These are phyloP conservation scores for Stegana nigrithorax DNA, from an alignment of 2,888 invertebrate species.

Conservation along the genomic window DNA sequence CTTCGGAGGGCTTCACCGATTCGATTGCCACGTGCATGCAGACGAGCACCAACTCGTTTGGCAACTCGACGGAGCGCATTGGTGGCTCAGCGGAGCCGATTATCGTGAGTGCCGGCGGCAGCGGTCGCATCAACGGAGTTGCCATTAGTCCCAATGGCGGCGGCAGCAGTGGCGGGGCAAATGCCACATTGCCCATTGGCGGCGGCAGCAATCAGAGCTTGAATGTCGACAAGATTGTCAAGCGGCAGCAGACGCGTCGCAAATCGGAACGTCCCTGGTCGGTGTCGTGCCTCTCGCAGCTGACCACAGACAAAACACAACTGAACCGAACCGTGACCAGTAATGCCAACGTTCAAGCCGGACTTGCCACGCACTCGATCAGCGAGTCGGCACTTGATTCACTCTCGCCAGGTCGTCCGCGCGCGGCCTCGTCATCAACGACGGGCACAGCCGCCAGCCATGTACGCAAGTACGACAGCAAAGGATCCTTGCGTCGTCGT, in stretches of 20 bases:
- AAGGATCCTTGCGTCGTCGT: constrained; percentile 66
- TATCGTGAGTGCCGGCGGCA: constrained; percentile 44
- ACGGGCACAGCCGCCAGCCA: constrained; percentile 44
- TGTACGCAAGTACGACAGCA: constrained; percentile 64
- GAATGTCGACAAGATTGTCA: constrained; percentile 71
- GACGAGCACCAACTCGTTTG: constrained; percentile 69
- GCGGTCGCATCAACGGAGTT: constrained; percentile 18
- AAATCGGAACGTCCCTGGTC: constrained; percentile 82
- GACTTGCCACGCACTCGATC: constrained; percentile 79
- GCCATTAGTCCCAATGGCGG: constrained; percentile 10
- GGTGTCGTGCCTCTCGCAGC: constrained; percentile 85
- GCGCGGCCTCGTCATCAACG: constrained; percentile 52
- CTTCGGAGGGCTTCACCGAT: constrained; percentile 82
- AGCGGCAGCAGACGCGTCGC: constrained; percentile 68
- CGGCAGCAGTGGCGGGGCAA: constrained; percentile 40
- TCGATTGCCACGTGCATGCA: constrained; percentile 78
- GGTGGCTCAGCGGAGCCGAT: constrained; percentile 75
- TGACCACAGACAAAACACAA: constrained; percentile 69
- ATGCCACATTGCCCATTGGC: constrained; percentile 40
- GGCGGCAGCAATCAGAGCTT: constrained; percentile 64
- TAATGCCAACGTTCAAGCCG: constrained; percentile 68
- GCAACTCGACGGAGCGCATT: constrained; percentile 69
- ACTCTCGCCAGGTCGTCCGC: constrained; percentile 70
- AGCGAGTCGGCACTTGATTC: constrained; percentile 90
- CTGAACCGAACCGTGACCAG: constrained; percentile 63